Evolutionary conservation across 2,797 vertebrate genomes (phyloP).

Genomic region (Sphenopsis melanotis): DNA sequence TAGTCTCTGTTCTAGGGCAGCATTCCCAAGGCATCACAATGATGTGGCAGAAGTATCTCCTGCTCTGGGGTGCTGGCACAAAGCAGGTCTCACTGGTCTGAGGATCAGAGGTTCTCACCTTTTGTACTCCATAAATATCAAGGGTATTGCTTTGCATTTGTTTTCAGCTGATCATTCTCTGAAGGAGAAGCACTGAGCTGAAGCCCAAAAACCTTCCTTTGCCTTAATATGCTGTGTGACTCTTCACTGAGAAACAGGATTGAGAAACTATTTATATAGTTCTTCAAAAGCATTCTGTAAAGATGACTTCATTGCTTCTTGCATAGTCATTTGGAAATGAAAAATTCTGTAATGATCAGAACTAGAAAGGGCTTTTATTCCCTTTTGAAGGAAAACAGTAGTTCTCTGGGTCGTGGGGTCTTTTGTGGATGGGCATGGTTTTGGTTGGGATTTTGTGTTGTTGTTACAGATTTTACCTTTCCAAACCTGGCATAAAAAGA

Average conservation of each 20-base stretch:
- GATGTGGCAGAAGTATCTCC: neutral
- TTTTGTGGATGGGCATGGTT: neutral
- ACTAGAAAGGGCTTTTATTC: neutral
- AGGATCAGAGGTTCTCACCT: neutral
- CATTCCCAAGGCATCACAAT: neutral
- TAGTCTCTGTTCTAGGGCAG: neutral
- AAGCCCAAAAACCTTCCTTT: neutral
- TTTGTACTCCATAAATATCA: neutral
- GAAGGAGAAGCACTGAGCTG: neutral
- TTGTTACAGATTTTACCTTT: neutral
- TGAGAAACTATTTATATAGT: neutral
- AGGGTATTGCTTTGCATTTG: neutral
- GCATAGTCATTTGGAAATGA: neutral
- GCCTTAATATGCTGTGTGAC: neutral
- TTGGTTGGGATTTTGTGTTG: neutral
- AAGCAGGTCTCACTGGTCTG: neutral
- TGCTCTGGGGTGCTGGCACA: neutral
- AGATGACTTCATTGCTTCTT: neutral
- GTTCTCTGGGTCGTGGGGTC: neutral
- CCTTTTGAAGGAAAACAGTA: neutral
- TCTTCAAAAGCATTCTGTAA: neutral
- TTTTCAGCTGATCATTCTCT: constrained; percentile 3
- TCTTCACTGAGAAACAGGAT: neutral
- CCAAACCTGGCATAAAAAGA: neutral
- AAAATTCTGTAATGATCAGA: neutral